Evolutionary conservation across 2,888 invertebrate genomes (phyloP), one percentile per base, ranked within the genome.

Genomic region (Dryobota labecula): DNA sequence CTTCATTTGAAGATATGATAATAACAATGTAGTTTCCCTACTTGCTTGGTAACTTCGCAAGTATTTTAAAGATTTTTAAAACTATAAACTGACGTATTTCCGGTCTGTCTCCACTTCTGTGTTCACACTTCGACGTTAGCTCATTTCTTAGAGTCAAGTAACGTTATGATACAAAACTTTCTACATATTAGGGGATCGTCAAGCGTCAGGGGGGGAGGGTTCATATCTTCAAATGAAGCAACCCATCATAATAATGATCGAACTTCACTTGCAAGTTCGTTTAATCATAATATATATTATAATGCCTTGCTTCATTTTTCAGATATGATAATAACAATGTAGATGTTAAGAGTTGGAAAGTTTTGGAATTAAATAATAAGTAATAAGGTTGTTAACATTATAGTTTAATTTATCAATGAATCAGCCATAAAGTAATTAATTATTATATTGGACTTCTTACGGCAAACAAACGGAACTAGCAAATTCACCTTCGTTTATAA

Each of bases 161-260:
- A 49, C 11, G 11, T 4, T 49, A n/a, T 24, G 9, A 49, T 49
- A 49, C 47, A 49, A 49, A 49, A 49, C n/a, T 24, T n/a, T 49
- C n/a, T n/a, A n/a, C 15, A 0, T 41, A 49, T n/a, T n/a, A 11
- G 3, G n/a, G 47, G 47, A 49, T 49, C 47, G 11, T 18, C 41
- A 41, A 41, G 15, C 5, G 41, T 15, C 41, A 41, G 47, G n/a
- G n/a, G 0, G 11, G n/a, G n/a, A 20, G n/a, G 47, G 47, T 6
- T 47, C 47, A n/a, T 47, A 47, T n/a, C 47, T 47, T 47, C n/a
- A n/a, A 47, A 47, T 47, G n/a, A 47, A 47, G n/a, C n/a, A n/a
- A 49, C n/a, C n/a, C 47, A 49, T 49, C 15, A 49, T 24, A 49
- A 49, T 49, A 49, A 49, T 47, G n/a, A n/a, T n/a, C n/a, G n/a